Conservation (phyloP, 2,888 invertebrate species). For the Agrotis puta region DNA sequence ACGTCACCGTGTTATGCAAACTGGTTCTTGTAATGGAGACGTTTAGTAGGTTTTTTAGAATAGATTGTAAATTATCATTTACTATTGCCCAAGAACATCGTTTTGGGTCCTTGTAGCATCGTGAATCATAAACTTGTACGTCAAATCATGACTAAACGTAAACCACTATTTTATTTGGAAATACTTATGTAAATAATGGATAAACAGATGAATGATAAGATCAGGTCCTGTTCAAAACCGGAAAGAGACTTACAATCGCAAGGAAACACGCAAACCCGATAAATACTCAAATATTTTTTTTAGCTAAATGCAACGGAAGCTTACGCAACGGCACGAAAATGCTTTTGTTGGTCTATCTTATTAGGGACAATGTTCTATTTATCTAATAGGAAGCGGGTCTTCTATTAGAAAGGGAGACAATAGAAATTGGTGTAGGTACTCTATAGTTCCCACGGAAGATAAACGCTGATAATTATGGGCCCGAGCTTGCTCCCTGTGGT, state of each 20-base stretch:
- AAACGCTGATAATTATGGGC: conserved; percentile 47
- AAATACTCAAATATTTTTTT: conserved; percentile 2
- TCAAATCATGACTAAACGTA: conserved; percentile 18
- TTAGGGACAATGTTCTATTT: conserved; percentile 15
- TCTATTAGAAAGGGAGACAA: conserved; percentile 25
- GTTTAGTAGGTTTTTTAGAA: conserved; percentile 39
- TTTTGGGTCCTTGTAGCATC: conserved; percentile 1
- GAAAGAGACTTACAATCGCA: not conserved
- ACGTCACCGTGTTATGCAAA: conserved; percentile 64
- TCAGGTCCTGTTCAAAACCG: conserved; percentile 34
- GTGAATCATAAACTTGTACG: conserved; percentile 38
- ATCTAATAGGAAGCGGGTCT: conserved; percentile 24
- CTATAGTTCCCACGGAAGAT: conserved; percentile 39
- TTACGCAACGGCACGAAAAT: not conserved
- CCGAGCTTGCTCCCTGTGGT: conserved; percentile 64
- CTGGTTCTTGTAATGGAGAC: conserved; percentile 42
- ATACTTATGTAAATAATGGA: conserved; percentile 19
- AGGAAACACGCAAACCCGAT: not conserved
- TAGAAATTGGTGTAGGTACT: conserved; percentile 35
- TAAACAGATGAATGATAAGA: not conserved
- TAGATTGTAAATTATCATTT: conserved; percentile 39
- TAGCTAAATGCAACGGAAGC: conserved; percentile 19
- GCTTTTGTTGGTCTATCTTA: conserved; percentile 4
- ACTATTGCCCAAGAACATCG: conserved; percentile 6
- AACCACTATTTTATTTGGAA: conserved; percentile 31